Base-by-base conservation (phyloP, 1,140 invertebrate species). In the Brachionus rotundiformis region DNA sequence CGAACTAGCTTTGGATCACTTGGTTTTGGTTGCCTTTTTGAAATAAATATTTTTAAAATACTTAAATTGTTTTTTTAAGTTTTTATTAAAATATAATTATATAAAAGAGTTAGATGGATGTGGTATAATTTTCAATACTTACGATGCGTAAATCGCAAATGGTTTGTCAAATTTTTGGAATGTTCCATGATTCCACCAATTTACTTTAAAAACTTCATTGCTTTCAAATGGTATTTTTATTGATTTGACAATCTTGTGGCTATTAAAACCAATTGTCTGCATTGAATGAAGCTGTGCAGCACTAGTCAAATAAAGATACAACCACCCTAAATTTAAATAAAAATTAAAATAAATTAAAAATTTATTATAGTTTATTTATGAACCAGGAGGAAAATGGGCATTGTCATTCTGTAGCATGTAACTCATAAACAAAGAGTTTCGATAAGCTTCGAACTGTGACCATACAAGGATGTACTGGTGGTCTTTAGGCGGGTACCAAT, bases 111-210 rank as follows among this genome's bases (percentile, higher is more conserved):
- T n/a, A n/a, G n/a, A n/a, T n/a, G n/a, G n/a, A n/a, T n/a, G n/a
- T n/a, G n/a, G n/a, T n/a, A n/a, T n/a, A n/a, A n/a, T n/a, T n/a
- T n/a, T n/a, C n/a, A n/a, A n/a, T n/a, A n/a, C 29, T 65, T 63
- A 65, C 33, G 54, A 65, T 39, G 79, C 79, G 65, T 81, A 81
- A 3, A 81, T 65, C 16, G 54, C 79, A 31, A 81, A 81, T 10
- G 79, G 79, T 47, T 63, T 63, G 39, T 81, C 79, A 49, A 81
- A 81, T 29, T 81, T 81, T 49, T 49, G 41, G 27, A 81, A 81
- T 31, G 25, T 65, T 41, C 79, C 79, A 81, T 63, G 41, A 16
- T 68, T 65, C 54, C 54, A 81, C 79, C 79, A 81, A 39, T 63
- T 63, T 8, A 81, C 79, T 47, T 54, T 63, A 19, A 81, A 81